Evolutionary conservation across 2,113 vertebrate species (phyloP), one percentile per base, ranked within the genome.

Genomic region (Alces alces): DNA sequence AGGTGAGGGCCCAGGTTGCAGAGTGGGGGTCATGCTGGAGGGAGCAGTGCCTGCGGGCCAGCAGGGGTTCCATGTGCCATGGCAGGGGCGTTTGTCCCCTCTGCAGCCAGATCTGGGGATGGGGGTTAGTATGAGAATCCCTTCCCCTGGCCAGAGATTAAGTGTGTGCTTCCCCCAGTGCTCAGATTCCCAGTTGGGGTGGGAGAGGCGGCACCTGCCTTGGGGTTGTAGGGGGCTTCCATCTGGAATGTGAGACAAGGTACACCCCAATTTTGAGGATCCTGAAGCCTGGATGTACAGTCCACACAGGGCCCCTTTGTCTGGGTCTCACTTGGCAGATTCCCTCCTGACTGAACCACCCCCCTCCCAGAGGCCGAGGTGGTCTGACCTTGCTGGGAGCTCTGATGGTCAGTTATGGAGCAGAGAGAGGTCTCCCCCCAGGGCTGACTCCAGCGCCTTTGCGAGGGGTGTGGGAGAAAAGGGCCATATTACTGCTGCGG

Each of bases 1-100:
- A 99, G 99, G 99, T 99, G 98, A 58, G 98, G 80, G 82, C 27
- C 55, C 4, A 12, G 89, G 66, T 15, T 0, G n/a, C 11, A 0
- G 30, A n/a, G 23, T 0, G 1, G 64, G 19, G 5, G 8, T 1
- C 43, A 33, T 36, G 23, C 43, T 5, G 30, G 54, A 15, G 25
- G 36, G n/a, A 5, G 2, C 9, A 12, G 9, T 47, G 54, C 9
- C 60, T 2, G 33, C 54, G n/a, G 28, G 36, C n/a, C 28, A 13
- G 54, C 3, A 39, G 39, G 43, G 39, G 45, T 10, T 47, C 39
- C 14, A 0, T 6, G 14, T 27, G 6, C 30, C 9, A 1, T 5
- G 30, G 7, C 19, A 2, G 78, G 58, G 39, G 0, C 7, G 4
- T 58, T 8, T 76, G 82, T 76, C 1, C 83, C 61, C 28, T 0